phyloP scores from a whole-genome alignment of 2,888 invertebrate genomes.

The Aphrophora alni region DNA sequence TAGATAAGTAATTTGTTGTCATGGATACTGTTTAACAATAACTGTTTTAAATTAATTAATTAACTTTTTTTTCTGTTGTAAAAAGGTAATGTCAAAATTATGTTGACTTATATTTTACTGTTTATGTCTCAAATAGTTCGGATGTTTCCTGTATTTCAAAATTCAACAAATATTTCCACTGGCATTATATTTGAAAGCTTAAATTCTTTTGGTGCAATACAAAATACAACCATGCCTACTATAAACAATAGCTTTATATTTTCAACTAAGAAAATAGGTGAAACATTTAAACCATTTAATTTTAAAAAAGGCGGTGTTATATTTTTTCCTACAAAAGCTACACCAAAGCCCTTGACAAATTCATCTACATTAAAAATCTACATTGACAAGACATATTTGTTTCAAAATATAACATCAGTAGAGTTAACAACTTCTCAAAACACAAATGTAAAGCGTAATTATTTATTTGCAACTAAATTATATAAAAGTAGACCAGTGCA shows the following conservation, averaged over 20 bases:
- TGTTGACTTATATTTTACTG: neutral
- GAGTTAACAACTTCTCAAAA: neutral
- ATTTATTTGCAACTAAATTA: neutral
- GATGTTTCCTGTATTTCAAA: neutral
- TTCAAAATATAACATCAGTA: neutral
- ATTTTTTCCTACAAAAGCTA: neutral
- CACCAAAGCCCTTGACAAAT: neutral
- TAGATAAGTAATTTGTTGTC: no score
- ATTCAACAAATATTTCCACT: neutral
- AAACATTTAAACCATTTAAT: neutral
- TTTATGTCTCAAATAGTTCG: neutral
- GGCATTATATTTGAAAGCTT: neutral
- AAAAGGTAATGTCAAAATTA: neutral
- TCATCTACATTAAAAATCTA: neutral
- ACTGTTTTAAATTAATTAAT: neutral
- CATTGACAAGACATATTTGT: neutral
- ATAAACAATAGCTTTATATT: neutral
- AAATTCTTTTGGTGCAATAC: neutral
- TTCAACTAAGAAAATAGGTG: neutral
- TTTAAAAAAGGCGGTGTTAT: neutral
- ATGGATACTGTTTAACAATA: neutral
- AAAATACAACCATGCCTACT: neutral
- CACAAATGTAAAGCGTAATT: neutral
- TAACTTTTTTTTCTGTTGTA: neutral
- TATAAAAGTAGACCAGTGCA: neutral